A percentile compares a stretch with the other conserved stretches of the same genome.
phyloP scores from a whole-genome alignment of 2,797 vertebrate genomes.

The Dermochelys coriacea region DNA sequence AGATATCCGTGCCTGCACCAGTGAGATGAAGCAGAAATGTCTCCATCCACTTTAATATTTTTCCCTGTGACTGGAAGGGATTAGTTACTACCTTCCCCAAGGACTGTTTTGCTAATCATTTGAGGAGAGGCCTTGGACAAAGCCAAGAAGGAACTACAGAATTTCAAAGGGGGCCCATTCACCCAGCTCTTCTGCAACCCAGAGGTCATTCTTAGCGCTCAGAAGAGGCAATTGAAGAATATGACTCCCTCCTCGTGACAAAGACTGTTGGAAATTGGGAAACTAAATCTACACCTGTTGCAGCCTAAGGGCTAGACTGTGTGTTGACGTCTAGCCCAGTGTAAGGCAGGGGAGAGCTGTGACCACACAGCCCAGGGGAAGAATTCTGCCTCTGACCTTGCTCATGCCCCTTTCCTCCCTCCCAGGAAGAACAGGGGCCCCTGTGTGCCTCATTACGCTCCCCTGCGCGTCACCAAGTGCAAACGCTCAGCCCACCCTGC shows the following conservation, averaged over 20 bases:
- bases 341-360: too few relatives aligned
- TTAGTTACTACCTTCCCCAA: background rate
- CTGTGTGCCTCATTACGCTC: too few relatives aligned
- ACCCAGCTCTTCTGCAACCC: background rate
- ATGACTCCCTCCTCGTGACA: background rate
- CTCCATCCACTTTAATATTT: background rate
- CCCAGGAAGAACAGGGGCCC: too few relatives aligned
- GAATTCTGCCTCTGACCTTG: too few relatives aligned
- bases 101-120: background rate
- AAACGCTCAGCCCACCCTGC: too few relatives aligned
- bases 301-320: background rate
- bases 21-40: background rate
- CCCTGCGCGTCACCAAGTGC: too few relatives aligned
- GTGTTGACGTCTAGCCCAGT: too few relatives aligned
- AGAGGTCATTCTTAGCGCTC: background rate
- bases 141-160: background rate
- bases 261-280: background rate
- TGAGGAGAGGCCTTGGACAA: background rate
- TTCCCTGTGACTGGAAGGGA: background rate
- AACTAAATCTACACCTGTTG: background rate
- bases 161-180: rapidly evolving
- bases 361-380: too few relatives aligned
- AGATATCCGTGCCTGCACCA: background rate
- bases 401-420: too few relatives aligned
- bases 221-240: background rate